Evolutionary conservation across 2,797 vertebrate genomes (phyloP).

Genomic region (Chaunax sp.): DNA sequence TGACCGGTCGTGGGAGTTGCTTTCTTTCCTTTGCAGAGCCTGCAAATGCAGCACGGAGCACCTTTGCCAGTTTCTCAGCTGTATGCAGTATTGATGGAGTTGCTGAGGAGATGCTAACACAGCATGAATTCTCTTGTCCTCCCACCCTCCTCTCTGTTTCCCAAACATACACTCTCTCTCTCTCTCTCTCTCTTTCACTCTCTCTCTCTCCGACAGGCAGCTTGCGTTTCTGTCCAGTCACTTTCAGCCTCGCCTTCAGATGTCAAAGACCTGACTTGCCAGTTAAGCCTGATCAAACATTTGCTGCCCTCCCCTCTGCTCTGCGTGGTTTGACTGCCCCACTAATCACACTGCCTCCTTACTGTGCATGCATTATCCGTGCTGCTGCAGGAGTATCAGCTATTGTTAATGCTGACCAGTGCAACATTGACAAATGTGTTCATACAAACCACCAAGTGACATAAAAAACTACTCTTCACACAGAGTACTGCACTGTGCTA

Average conservation of each 20-base stretch:
- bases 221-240: conserved; percentile 51
- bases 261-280: conserved; percentile 71
- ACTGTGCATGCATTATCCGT: conserved; percentile 29
- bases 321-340: conserved; percentile 54
- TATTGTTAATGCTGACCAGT: conserved; percentile 31
- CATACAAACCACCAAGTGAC: conserved; percentile 2
- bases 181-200: background rate
- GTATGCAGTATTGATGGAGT: conserved; percentile 91
- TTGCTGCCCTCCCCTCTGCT: conserved; percentile 40
- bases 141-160: conserved; percentile 40
- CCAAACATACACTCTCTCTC: background rate
- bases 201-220: conserved; percentile 17
- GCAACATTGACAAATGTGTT: conserved; percentile 8
- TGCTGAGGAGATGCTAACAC: conserved; percentile 90
- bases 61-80: conserved; percentile 85
- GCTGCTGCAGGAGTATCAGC: conserved; percentile 33
- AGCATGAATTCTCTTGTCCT: conserved; percentile 84
- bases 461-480: background rate
- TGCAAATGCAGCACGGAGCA: conserved; percentile 80
- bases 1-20: conserved; percentile 74
- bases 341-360: conserved; percentile 35
- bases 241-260: conserved; percentile 65
- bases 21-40: conserved; percentile 63
- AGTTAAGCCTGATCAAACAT: conserved; percentile 73
- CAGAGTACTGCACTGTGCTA: background rate